Conservation (phyloP, 1,140 invertebrate species). For the Rhopalosiphum maidis region DNA sequence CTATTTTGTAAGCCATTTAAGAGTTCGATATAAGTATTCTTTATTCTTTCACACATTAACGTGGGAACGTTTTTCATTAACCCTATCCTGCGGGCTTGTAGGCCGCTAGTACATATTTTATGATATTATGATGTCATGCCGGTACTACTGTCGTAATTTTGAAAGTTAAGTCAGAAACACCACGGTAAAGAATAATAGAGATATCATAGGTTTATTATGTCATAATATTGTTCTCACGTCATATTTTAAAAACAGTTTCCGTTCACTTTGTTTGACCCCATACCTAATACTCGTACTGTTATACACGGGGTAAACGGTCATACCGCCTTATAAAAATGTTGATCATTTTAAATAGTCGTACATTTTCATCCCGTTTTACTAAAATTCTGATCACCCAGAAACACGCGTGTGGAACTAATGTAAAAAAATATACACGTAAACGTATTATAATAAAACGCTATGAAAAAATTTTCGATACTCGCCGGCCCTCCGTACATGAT, state of each 20-base stretch:
- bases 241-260: not conserved
- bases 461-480: not conserved
- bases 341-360: not conserved
- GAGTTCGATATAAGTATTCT: not conserved
- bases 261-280: not conserved
- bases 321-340: not conserved
- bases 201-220: not conserved
- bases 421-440: not conserved
- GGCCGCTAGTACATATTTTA: not conserved
- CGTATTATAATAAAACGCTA: not conserved
- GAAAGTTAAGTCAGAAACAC: not conserved
- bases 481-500: not conserved
- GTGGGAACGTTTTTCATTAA: constrained; percentile 12
- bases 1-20: not conserved
- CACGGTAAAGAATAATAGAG: not conserved
- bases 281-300: not conserved
- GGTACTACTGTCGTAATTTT: no score
- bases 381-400: not conserved
- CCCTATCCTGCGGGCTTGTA: not conserved
- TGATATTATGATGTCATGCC: not conserved
- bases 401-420: not conserved
- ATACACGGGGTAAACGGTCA: not conserved
- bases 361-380: not conserved
- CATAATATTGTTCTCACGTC: not conserved
- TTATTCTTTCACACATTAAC: not conserved